Base-by-base conservation (phyloP, 2,888 invertebrate species). In the Aromia moschata region DNA sequence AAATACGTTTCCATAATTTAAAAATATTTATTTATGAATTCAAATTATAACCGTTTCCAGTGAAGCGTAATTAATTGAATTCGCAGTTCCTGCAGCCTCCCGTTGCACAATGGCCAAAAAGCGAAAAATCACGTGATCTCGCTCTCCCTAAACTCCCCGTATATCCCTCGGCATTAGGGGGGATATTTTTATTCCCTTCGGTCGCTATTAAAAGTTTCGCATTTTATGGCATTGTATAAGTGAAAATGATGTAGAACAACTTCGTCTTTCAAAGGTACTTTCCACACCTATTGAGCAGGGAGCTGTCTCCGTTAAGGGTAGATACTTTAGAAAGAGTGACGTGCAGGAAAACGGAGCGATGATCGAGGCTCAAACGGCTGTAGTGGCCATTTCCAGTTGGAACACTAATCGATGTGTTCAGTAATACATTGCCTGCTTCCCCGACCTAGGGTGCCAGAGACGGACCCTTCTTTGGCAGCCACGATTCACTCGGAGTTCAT, bases 371-470 rank as follows among this genome's bases (percentile, higher is more conserved):
- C 70, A 72, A 73, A 73, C 71, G 67, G 71, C 68, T 74, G 73
- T 73, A 74, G 73, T 74, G 76, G 75, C 77, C 76, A 77, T 77
- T 78, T 77, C 74, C 77, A 77, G 77, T 75, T 75, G 75, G 75
- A 77, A 75, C 76, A 75, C 74, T 77, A 77, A 77, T 78, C 77
- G 76, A 77, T 77, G 73, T 71, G 71, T 72, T 74, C 70, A 70
- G 70, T 71, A 72, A 74, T 74, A 72, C 72, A 70, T 71, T 68
- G 65, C 70, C 68, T 49, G 49, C 38, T 14, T 14, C 12, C 38
- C 16, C 49, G 49, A 38, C 49, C 37, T 37, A 16, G 15, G 10
- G 12, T 1, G 9, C 7, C 49, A 49, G 49, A 15, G 38, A 25
- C 58, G 54, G 54, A 46, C 41, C 47, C 25, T n/a, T n/a, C n/a